Evolutionary conservation across 1,140 invertebrate species (phyloP).

Genomic region (Tribolium castaneum): DNA sequence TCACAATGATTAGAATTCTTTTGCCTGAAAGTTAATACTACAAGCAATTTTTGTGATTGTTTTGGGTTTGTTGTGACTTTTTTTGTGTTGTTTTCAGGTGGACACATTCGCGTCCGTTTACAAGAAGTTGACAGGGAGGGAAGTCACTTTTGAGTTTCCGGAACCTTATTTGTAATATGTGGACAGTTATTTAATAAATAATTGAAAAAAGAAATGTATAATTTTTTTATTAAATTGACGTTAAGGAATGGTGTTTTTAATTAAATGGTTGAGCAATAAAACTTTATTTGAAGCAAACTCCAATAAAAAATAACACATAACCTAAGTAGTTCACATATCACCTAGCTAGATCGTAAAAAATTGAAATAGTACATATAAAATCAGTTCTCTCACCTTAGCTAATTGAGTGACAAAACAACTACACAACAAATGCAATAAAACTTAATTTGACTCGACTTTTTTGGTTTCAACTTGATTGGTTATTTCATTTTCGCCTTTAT

Average conservation of each 20-base stretch:
- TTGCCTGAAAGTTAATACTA: background rate
- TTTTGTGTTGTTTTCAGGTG: constrained; percentile 74
- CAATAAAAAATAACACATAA: constrained; percentile 34
- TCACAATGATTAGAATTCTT: background rate
- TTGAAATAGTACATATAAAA: constrained; percentile 9
- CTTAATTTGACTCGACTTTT: background rate
- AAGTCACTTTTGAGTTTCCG: constrained; percentile 99
- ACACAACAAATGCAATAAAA: constrained; percentile 11
- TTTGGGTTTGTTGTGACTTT: constrained; percentile 50
- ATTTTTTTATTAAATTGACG: constrained; percentile 11
- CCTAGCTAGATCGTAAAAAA: background rate
- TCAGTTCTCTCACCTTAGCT: constrained; percentile 8
- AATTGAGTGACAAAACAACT: background rate
- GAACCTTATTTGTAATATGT: constrained; percentile 90
- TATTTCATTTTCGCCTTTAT: constrained; percentile 8
- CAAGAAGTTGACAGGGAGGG: constrained; percentile 98
- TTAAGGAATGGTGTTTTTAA: background rate
- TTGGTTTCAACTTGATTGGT: constrained; percentile 5
- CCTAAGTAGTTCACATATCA: background rate
- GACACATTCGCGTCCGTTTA: constrained; percentile 98
- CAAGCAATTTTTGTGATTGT: background rate
- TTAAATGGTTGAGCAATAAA: background rate
- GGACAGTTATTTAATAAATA: constrained; percentile 34
- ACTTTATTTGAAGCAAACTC: constrained; percentile 5
- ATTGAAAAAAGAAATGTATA: constrained; percentile 25